Evolutionary conservation across 2,888 invertebrate genomes (phyloP), one percentile per base, ranked within the genome.

Genomic region (Operophtera brumata): DNA sequence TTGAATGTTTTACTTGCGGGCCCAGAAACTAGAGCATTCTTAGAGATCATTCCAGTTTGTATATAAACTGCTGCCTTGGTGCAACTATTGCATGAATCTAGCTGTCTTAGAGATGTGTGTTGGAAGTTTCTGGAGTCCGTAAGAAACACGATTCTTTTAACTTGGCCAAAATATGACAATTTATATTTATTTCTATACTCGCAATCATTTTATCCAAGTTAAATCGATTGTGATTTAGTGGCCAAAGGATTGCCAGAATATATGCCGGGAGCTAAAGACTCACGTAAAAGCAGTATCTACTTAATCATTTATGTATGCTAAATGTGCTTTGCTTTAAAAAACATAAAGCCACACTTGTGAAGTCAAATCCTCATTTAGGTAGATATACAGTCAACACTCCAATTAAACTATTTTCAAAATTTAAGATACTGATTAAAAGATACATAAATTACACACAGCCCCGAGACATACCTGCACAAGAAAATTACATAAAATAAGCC

Each of bases 91-190:
- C 78, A 78, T 77, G 77, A 64, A 67, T 63, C 67, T 66, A 70
- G 73, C 61, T 66, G 69, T 67, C 54, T 61, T 63, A 68, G 67
- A 70, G 67, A 69, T 64, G 57, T 69, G 69, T 73, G 70, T 72
- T 70, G 63, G 55, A 54, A 59, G 80, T 84, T 85, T 84, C 82
- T 84, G 84, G 76, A 70, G 71, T 62, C 72, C 70, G 79, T 76
- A 61, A 58, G 59, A 54, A 57, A 65, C 75, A 71, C 77, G 73
- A 70, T 79, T 79, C 64, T 76, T 82, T 80, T 78, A 73, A 80
- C 78, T 81, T 77, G 72, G 70, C 70, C 47, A 47, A 55, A 55
- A 47, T 47, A 28, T 20, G 1, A 10, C 11, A 20, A 3, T 20
- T 20, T 20, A 3, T 20, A 20, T 20, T 20, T 20, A 20, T 20